Evolutionary conservation across 2,888 invertebrate species (phyloP), one percentile per base, ranked within the genome.

Genomic region (Pecten maximus): DNA sequence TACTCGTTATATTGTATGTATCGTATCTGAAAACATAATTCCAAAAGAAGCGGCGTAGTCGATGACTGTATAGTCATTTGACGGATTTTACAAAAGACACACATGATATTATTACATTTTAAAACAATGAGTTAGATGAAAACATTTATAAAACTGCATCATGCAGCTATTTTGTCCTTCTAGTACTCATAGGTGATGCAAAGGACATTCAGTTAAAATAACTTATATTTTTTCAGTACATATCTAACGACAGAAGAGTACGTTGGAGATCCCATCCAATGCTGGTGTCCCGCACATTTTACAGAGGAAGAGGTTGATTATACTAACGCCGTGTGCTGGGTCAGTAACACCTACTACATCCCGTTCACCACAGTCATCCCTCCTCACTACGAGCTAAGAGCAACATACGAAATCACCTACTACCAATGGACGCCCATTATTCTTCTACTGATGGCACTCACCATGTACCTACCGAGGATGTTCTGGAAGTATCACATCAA

Each of bases 341-440:
- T 94, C n/a, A 93, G 93, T 50, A 95, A 95, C 89, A 95, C 95
- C 6, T 95, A 95, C 89, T 94, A 94, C 90, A 94, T 95, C 60
- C 94, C 95, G 28, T 92, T 94, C 92, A 93, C 94, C n/a, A 92
- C 92, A 40, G 90, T 92, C 28, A 94, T 95, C 28, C 95, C 95
- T 0, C 90, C 93, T 0, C 93, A 94, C 16, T 92, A 94, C 54
- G 89, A 90, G 40, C 92, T 93, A 40, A 74, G 95, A 19, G 92
- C 93, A 19, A 91, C 90, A 0, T 93, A 93, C 39, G 94, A 94
- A 90, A 91, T 95, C 88, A 93, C 94, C n/a, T 95, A 95, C 90
- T 95, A 95, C 91, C 95, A 94, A 88, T 94, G 94, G 94, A 94
- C 94, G 16, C 95, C 95, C 0, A 89, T 94, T 28, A 94, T 95